Base-by-base conservation (phyloP, 2,888 invertebrate species). In the Drosophila histrio region DNA sequence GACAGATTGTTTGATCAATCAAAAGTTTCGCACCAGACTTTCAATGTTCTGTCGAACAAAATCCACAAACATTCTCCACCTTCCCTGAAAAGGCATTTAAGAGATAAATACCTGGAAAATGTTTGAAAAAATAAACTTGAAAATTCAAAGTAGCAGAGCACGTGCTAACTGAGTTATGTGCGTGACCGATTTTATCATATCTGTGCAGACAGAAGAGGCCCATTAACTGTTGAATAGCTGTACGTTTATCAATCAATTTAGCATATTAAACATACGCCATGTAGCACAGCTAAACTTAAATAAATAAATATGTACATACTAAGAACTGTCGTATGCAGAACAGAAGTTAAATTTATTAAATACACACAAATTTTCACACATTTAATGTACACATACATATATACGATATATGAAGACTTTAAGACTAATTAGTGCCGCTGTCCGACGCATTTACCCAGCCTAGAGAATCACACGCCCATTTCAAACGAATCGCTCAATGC, bases 361-460 rank as follows among this genome's bases (percentile, higher is more conserved):
- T 26, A 41, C 9, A 44, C 28, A 49, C 30, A 49, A 13, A 34
- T 52, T 8, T 41, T 52, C 46, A 60, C 36, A 57, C n/a, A 57
- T 9, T 34, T 22, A 24, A 24, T 24, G n/a, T n/a, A n/a, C n/a
- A 47, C 22, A 58, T 22, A 61, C 38, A 50, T 54, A 47, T 32
- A 63, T 46, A n/a, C n/a, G n/a, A 66, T 59, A 46, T 38, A 58
- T 54, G 41, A 41, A 49, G 54, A 39, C 44, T 64, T 64, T 62
- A 53, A 63, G 39, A 52, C 59, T 65, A 72, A 60, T 53, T 58
- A 70, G 66, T 84, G 81, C 61, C 85, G 85, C 81, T 87, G 67
- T 64, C 87, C 81, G 82, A 84, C 85, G 64, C 62, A 69, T 44
- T 66, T 36, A 62, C 75, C 81, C 75, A 44, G 44, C 67, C 63